Evolutionary conservation across 2,797 vertebrate genomes (phyloP).

Genomic region (Gymnothorax reevesii): DNA sequence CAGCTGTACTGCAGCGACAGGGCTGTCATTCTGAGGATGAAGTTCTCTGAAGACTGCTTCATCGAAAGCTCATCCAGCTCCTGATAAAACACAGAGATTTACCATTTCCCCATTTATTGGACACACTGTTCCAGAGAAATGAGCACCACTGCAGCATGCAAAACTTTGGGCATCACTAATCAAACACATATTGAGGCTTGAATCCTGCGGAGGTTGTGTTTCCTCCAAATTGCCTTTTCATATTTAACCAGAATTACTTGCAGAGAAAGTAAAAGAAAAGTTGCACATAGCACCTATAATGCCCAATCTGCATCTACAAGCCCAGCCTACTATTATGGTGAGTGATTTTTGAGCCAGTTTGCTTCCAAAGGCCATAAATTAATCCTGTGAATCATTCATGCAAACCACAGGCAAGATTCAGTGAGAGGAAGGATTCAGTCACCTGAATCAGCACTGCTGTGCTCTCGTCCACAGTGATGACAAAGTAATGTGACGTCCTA

Average conservation of each 20-base stretch:
- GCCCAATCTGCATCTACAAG: constrained; percentile 59
- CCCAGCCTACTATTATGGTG: neutral
- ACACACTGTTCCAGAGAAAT: neutral
- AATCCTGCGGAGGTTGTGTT: too few relatives aligned
- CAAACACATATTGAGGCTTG: too few relatives aligned
- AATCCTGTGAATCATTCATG: neutral
- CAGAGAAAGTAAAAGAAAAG: too few relatives aligned
- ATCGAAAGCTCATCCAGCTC: constrained; percentile 75
- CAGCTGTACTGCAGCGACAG: constrained; percentile 86
- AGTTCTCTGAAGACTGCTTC: constrained; percentile 74
- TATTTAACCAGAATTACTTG: too few relatives aligned
- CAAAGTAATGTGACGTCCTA: constrained; percentile 67
- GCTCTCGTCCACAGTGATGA: constrained; percentile 86
- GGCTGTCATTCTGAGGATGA: constrained; percentile 80
- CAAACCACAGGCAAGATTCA: neutral
- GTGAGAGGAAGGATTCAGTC: constrained; percentile 14
- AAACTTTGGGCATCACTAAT: neutral
- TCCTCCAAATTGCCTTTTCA: too few relatives aligned
- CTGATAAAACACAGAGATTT: constrained; percentile 47
- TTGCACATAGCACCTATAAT: too few relatives aligned
- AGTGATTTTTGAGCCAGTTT: neutral
- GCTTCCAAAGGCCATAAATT: too few relatives aligned
- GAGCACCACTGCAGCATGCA: too few relatives aligned
- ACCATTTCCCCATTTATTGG: too few relatives aligned
- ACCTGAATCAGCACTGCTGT: constrained; percentile 89